Evolutionary conservation across 2,888 invertebrate species (phyloP).

Genomic region (Minunthozetes semirufus): DNA sequence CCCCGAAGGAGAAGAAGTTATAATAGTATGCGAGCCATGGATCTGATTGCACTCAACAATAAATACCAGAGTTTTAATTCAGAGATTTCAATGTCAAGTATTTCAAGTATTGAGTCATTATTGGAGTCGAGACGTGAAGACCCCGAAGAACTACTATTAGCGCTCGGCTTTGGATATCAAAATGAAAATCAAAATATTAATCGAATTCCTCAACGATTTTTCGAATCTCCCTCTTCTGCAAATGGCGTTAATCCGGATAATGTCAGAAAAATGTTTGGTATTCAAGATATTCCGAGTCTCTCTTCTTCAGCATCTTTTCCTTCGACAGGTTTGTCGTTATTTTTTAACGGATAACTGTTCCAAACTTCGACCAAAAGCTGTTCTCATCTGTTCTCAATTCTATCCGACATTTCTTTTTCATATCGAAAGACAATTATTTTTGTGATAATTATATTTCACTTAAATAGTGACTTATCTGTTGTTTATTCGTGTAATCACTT

Average conservation of each 20-base stretch:
- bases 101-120: slow-evolving; percentile 57
- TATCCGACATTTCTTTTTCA: background rate
- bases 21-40: background rate
- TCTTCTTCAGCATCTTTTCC: slow-evolving; percentile 10
- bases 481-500: background rate
- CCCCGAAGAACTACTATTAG: slow-evolving; percentile 77
- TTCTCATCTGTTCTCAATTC: background rate
- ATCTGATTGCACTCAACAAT: slow-evolving; percentile 46
- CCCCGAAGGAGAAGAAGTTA: background rate
- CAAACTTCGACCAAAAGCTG: background rate
- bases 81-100: slow-evolving; percentile 38
- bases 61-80: slow-evolving; percentile 39
- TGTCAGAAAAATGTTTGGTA: slow-evolving; percentile 53
- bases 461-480: background rate
- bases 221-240: slow-evolving; percentile 66
- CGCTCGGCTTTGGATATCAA: slow-evolving; percentile 52
- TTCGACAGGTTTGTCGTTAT: slow-evolving; percentile 18
- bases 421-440: background rate
- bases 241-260: slow-evolving; percentile 68
- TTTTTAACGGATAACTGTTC: slow-evolving; percentile 1
- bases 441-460: too few relatives aligned
- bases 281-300: background rate
- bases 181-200: slow-evolving; percentile 41
- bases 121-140: slow-evolving; percentile 75
- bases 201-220: slow-evolving; percentile 71